A percentile compares a stretch with the other conserved stretches of the same genome.
Conservation (phyloP, 1,140 invertebrate genomes). For the Drosophila repleta region DNA sequence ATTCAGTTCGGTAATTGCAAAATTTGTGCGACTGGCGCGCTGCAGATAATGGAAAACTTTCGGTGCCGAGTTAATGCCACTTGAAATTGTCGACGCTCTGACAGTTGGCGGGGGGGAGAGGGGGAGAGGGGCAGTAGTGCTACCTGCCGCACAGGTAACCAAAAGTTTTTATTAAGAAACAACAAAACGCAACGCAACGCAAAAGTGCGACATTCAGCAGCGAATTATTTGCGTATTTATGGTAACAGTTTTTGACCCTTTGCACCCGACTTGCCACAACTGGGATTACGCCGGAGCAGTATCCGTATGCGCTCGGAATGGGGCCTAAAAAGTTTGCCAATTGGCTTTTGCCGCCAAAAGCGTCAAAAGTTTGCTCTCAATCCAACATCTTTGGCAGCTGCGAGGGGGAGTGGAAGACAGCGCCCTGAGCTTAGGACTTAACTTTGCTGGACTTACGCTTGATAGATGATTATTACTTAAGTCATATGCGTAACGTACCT, state of each 20-base stretch:
- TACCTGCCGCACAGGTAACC: conserved; percentile 18
- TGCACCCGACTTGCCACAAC: conserved; percentile 7
- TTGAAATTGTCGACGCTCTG: conserved; percentile 50
- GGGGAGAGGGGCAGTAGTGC: background rate
- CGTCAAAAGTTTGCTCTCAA: conserved; percentile 48
- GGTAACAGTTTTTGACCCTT: conserved; percentile 54
- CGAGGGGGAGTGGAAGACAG: background rate
- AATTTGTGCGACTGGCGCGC: conserved; percentile 67
- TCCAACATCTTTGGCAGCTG: conserved; percentile 40
- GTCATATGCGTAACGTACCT: conserved; percentile 37
- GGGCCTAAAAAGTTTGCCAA: conserved; percentile 55
- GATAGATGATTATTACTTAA: conserved; percentile 26
- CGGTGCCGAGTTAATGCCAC: conserved; percentile 60
- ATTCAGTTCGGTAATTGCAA: conserved; percentile 71
- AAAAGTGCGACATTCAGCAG: conserved; percentile 48
- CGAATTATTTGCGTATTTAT: conserved; percentile 79
- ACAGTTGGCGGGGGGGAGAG: conserved; percentile 18
- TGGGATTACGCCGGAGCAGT: conserved; percentile 1
- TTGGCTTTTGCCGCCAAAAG: conserved; percentile 52
- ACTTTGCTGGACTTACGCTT: conserved; percentile 33
- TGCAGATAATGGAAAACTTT: conserved; percentile 74
- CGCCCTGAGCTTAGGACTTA: conserved; percentile 1
- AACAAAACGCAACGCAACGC: conserved; percentile 4
- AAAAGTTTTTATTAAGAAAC: conserved; percentile 72
- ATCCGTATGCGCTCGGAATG: conserved; percentile 27